phyloP scores from a whole-genome alignment of 2,888 invertebrate genomes.

The Eupithecia dodoneata region DNA sequence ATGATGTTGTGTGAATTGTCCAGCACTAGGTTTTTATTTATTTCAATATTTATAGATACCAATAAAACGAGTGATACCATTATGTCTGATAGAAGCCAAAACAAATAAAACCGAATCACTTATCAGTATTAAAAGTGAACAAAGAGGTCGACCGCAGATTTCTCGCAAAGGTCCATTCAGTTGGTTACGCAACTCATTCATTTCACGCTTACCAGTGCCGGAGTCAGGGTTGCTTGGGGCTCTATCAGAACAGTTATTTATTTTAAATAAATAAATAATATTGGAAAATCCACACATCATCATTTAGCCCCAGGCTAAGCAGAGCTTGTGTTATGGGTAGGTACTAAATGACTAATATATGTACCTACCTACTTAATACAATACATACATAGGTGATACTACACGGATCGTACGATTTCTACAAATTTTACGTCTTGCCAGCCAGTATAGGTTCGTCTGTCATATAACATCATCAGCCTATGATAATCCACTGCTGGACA shows the following conservation, averaged over 20 bases:
- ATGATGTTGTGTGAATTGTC: background rate
- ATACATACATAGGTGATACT: background rate
- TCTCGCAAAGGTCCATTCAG: conserved; percentile 15
- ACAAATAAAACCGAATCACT: conserved; percentile 1
- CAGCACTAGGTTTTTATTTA: background rate
- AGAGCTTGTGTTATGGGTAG: too few species aligned
- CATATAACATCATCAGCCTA: too few species aligned
- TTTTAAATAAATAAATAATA: too few species aligned
- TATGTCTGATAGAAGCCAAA: background rate
- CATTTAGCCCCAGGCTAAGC: too few species aligned
- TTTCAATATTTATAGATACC: background rate
- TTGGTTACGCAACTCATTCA: conserved; percentile 19
- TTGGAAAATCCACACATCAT: too few species aligned
- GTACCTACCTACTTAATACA: too few species aligned
- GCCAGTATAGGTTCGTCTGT: background rate
- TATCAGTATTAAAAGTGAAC: conserved; percentile 2
- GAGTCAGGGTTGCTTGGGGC: background rate
- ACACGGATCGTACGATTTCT: background rate
- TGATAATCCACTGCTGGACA: too few species aligned
- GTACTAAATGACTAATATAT: too few species aligned
- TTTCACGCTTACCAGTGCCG: conserved; percentile 16
- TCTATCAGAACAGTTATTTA: too few species aligned
- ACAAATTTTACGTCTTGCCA: background rate
- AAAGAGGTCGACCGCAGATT: conserved; percentile 15
- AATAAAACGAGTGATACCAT: background rate